Evolutionary conservation across 2,888 invertebrate species (phyloP), one percentile per base, ranked within the genome.

Genomic region (Cataglyphis livida): DNA sequence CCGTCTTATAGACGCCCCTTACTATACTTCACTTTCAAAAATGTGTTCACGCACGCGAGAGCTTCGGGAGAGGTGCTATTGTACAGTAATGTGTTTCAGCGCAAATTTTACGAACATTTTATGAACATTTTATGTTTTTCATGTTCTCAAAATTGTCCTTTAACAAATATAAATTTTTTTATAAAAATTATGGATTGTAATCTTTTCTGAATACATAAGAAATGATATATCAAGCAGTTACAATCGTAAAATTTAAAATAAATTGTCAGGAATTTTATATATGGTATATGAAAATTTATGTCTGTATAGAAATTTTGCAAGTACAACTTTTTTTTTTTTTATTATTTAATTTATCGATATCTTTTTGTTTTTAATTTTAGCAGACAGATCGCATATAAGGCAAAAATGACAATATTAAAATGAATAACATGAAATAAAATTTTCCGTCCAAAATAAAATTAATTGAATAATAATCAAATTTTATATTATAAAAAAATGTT

Each of bases 1-100:
- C 89, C 89, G 82, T 89, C 89, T 88, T 90, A 38, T 38, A 81
- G 75, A 83, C 79, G 85, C 83, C 84, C 82, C 73, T 75, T 86
- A 84, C 84, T 88, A 84, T 83, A 83, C 65, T 73, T 82, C 79
- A 75, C 86, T 86, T 83, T 84, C 85, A 70, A 91, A 89, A 87
- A 87, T 88, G 85, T 21, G 5, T 28, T 41, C 68, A 41, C 0
- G 32, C 41, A 25, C 84, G 81, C 86, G 83, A 82, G 65, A 75
- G 83, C 86, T 83, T 84, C 76, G 79, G 81, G 61, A 82, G 68
- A 89, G 66, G 79, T 73, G 59, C 41, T 81, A 81, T 85, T 84
- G 18, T 64, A 21, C 35, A 12, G 6, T 12, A 64, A 38, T 32
- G 15, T 25, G 35, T 51, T 6, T 65, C 25, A 25, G 15, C 10